These are phyloP conservation scores for Homalodisca vitripennis DNA, from an alignment of 1,140 invertebrate species.

Conservation along the genomic window DNA sequence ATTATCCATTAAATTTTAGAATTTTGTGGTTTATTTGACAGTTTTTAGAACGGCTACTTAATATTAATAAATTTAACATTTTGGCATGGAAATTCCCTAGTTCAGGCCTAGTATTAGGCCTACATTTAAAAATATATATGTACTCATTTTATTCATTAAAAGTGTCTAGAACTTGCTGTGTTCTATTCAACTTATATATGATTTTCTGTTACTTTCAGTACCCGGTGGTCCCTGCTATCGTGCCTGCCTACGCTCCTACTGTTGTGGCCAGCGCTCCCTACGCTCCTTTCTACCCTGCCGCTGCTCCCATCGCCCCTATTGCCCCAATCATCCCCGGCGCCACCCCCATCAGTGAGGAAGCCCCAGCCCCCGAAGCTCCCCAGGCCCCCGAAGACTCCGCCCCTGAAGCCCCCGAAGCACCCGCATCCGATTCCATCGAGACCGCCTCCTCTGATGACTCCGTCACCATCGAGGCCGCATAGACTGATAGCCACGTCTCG, in stretches of 20 bases:
- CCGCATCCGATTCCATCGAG: conserved; percentile 1
- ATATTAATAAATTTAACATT: neutral
- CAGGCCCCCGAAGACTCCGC: neutral
- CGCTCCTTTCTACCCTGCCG: neutral
- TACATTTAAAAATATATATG: neutral
- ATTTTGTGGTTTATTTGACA: neutral
- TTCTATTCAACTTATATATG: neutral
- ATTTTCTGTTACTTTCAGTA: conserved; percentile 1
- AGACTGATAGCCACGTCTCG: neutral
- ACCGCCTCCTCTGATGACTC: conserved; percentile 24
- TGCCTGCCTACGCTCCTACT: neutral
- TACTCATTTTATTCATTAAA: neutral
- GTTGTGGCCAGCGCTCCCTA: neutral
- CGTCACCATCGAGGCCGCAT: conserved; percentile 24
- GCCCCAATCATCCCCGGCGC: neutral
- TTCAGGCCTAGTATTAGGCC: neutral
- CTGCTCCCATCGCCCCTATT: too few species aligned
- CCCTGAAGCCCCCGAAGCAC: too few species aligned
- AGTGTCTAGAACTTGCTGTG: neutral
- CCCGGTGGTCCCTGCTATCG: conserved; percentile 1
- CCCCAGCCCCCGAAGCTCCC: conserved; percentile 22
- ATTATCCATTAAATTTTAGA: too few species aligned
- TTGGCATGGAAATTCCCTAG: neutral
- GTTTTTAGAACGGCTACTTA: neutral
- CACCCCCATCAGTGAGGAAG: conserved; percentile 3